These are phyloP conservation scores for Hoplostethus mediterraneus DNA, from an alignment of 2,797 vertebrate species.

Conservation along the genomic window DNA sequence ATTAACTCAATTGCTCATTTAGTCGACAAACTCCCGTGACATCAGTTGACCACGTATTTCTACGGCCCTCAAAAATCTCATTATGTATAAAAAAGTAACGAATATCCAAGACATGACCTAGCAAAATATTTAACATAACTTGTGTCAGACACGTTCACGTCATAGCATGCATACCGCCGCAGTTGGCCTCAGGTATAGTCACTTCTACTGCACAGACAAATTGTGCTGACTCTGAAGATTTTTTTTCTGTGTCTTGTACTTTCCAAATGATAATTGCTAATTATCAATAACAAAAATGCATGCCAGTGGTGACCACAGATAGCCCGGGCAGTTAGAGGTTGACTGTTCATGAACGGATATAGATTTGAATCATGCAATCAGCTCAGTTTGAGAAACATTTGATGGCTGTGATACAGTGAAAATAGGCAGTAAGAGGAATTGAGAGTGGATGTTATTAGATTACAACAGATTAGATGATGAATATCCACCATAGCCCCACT, in stretches of 20 bases:
- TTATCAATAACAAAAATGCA: conserved; percentile 23
- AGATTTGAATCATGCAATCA: conserved; percentile 29
- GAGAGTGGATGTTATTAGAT: conserved; percentile 47
- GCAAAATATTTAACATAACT: background rate
- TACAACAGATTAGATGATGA: conserved; percentile 59
- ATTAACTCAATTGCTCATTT: background rate
- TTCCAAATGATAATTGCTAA: conserved; percentile 8
- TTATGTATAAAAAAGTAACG: background rate
- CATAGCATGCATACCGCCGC: conserved; percentile 56
- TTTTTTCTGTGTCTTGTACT: background rate
- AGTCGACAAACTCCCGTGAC: background rate
- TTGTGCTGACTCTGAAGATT: conserved; percentile 14
- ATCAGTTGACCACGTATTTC: background rate
- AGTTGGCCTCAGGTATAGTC: conserved; percentile 54
- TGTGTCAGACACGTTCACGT: conserved; percentile 16
- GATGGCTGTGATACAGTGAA: conserved; percentile 44
- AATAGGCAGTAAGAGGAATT: conserved; percentile 54
- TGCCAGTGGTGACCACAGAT: conserved; percentile 13
- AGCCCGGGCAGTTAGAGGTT: background rate
- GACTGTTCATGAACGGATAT: conserved; percentile 20
- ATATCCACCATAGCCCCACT: conserved; percentile 20
- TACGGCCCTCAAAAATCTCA: conserved; percentile 34
- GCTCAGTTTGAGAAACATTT: conserved; percentile 42
- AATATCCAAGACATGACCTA: background rate
- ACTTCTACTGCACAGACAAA: conserved; percentile 50